Percentiles rank a stretch among this genome's conserved stretches.
These are phyloP conservation scores for Lethrus apterus DNA, from an alignment of 1,140 invertebrate genomes.

Conservation along the genomic window DNA sequence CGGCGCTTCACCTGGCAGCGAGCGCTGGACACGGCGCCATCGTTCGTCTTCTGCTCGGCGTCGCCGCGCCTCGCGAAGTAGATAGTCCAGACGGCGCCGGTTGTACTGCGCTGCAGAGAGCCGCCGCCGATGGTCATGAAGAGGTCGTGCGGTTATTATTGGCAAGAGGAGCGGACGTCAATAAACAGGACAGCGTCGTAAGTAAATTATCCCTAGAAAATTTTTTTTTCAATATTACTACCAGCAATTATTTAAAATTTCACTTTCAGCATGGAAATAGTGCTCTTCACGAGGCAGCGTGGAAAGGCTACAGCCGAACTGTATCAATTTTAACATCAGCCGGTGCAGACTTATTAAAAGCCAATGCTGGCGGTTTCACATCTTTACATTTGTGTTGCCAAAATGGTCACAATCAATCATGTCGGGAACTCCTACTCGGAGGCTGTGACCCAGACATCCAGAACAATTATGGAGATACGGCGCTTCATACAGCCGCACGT, in stretches of 20 bases:
- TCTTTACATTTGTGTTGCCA: conserved; percentile 91
- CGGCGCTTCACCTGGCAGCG: conserved; percentile 41
- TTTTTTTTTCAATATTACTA: no score
- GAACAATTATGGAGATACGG: conserved; percentile 95
- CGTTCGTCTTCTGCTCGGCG: conserved; percentile 41
- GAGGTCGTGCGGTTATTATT: conserved; percentile 66
- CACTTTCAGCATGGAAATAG: conserved; percentile 84
- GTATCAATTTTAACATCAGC: conserved; percentile 68
- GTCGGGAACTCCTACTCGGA: conserved; percentile 76
- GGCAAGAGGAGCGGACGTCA: conserved; percentile 60
- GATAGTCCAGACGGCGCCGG: conserved; percentile 48
- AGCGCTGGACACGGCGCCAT: conserved; percentile 38
- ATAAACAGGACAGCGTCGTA: conserved; percentile 68
- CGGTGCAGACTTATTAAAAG: conserved; percentile 61
- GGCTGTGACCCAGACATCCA: conserved; percentile 82
- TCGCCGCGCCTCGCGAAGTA: conserved; percentile 38
- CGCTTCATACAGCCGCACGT: conserved; percentile 88
- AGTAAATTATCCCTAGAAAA: no score
- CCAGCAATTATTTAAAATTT: not conserved
- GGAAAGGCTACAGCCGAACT: conserved; percentile 86
- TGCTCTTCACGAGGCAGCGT: conserved; percentile 86
- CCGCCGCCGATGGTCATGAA: conserved; percentile 75
- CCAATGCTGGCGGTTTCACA: conserved; percentile 84
- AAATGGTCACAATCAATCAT: conserved; percentile 94
- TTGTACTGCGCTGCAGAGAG: conserved; percentile 69